Percentiles rank a stretch among this genome's conserved stretches.
Conservation (phyloP, 2,888 invertebrate species). For the Drosophila histrio region DNA sequence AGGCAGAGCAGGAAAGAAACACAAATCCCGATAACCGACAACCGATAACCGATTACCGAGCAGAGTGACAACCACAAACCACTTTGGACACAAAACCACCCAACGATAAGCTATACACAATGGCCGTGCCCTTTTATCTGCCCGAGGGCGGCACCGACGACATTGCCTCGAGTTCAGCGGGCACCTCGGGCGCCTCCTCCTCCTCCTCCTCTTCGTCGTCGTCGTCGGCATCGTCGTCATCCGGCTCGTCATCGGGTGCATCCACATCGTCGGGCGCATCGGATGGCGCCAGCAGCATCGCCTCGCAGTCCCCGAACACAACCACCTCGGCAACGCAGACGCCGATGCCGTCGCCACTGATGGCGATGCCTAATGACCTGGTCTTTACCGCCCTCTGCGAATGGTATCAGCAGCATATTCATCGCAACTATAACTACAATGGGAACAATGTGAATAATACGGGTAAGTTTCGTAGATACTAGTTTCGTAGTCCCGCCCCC, state of each 20-base stretch:
- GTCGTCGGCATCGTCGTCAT: slow-evolving; percentile 47
- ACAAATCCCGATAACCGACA: slow-evolving; percentile 9
- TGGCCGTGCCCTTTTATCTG: slow-evolving; percentile 84
- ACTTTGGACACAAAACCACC: slow-evolving; percentile 23
- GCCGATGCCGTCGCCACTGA: slow-evolving; percentile 79
- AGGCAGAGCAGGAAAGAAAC: slow-evolving; percentile 35
- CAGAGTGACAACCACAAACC: slow-evolving; percentile 5
- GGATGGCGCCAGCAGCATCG: slow-evolving; percentile 73
- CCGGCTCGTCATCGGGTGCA: slow-evolving; percentile 38
- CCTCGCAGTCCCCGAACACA: slow-evolving; percentile 83
- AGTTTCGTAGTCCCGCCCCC: neutral
- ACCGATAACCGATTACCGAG: slow-evolving; percentile 1
- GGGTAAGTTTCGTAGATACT: slow-evolving; percentile 71
- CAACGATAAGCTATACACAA: slow-evolving; percentile 54
- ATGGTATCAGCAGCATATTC: slow-evolving; percentile 76
- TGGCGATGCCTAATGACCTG: slow-evolving; percentile 76
- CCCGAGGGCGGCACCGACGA: slow-evolving; percentile 83
- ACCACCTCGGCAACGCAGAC: slow-evolving; percentile 82
- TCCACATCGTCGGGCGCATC: slow-evolving; percentile 58
- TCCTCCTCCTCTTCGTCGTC: slow-evolving; percentile 51
- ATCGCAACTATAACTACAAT: slow-evolving; percentile 70
- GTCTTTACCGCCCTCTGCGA: slow-evolving; percentile 83
- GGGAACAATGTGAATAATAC: slow-evolving; percentile 58
- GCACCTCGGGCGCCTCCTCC: slow-evolving; percentile 57
- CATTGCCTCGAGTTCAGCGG: slow-evolving; percentile 73